These are phyloP conservation scores for Hartigia nigra DNA, from an alignment of 2,888 invertebrate genomes.

Conservation along the genomic window DNA sequence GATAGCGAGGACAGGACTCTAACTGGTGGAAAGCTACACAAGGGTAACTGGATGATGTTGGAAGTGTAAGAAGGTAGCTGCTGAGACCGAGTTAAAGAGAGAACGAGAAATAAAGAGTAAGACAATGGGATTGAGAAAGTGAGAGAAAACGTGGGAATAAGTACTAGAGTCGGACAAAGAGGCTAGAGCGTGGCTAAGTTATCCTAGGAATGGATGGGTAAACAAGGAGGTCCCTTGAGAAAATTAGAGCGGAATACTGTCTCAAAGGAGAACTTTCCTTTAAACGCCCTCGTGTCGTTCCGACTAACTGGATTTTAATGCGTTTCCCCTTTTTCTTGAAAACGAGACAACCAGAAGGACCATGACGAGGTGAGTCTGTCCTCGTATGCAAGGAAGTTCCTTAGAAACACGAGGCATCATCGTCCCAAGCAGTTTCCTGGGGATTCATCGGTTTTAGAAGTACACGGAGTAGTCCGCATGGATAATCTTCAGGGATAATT, in stretches of 20 bases:
- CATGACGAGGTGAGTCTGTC: not conserved
- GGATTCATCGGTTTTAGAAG: not conserved
- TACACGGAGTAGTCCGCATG: not conserved
- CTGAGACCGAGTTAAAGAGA: not conserved
- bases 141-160: not conserved
- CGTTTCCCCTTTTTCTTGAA: not conserved
- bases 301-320: conserved; percentile 5
- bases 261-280: not conserved
- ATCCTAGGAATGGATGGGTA: conserved; percentile 1
- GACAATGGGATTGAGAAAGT: not conserved
- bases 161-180: not conserved
- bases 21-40: not conserved
- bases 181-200: not conserved
- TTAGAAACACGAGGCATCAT: not conserved
- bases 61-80: not conserved
- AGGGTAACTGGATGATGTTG: not conserved
- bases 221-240: conserved; percentile 5
- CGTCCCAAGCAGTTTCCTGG: not conserved
- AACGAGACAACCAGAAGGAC: not conserved
- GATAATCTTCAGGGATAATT: not conserved
- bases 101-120: not conserved
- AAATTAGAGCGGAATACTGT: not conserved
- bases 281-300: not conserved
- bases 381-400: not conserved
- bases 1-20: not conserved